Base-by-base conservation (phyloP, 2,888 invertebrate species). In the Tetragonula carbonaria region DNA sequence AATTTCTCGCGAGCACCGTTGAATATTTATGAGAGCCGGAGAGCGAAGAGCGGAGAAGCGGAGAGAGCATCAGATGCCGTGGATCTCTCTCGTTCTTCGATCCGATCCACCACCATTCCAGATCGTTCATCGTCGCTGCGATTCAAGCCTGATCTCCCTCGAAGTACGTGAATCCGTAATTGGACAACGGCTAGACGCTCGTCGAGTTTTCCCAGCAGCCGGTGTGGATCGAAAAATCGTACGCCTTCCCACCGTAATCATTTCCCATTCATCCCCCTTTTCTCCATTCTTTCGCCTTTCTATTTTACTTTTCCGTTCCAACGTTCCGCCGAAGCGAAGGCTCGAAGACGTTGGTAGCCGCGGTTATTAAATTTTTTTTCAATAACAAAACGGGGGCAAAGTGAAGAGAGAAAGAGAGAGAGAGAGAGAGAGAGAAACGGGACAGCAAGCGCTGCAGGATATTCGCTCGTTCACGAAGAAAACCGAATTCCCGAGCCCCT, bases 281-380 rank as follows among this genome's bases (percentile, higher is more conserved):
- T 28, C 62, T 62, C 4, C 33, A n/a, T 53, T 50, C 33, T 53
- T 23, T 16, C 3, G 21, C 4, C 14, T 23, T n/a, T 23, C 67
- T 14, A 23, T 18, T 55, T 18, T n/a, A 16, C 50, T 78, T 28
- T 67, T n/a, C 28, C 33, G 3, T 8, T 33, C 14, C 65, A 21
- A 6, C 33, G 11, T 33, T 33, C 28, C 28, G 59, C 16, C 16
- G n/a, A 2, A 28, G 21, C 45, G 45, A 45, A 45, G 45, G 2
- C 33, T 33, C 50, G 75, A 77, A 73, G 86, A 80, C 67, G 38
- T 13, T 59, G 50, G 63, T 76, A 70, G 18, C 72, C 23, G 14
- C 76, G 75, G 80, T 85, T 87, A 87, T 87, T 85, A 85, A 80
- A 85, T 80, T 87, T 33, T 87, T 87, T 85, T 85, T 80, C 77